A percentile compares a stretch with the other conserved stretches of the same genome.
Evolutionary conservation across 2,888 invertebrate genomes (phyloP).

Genomic region (Epirrita christyi): DNA sequence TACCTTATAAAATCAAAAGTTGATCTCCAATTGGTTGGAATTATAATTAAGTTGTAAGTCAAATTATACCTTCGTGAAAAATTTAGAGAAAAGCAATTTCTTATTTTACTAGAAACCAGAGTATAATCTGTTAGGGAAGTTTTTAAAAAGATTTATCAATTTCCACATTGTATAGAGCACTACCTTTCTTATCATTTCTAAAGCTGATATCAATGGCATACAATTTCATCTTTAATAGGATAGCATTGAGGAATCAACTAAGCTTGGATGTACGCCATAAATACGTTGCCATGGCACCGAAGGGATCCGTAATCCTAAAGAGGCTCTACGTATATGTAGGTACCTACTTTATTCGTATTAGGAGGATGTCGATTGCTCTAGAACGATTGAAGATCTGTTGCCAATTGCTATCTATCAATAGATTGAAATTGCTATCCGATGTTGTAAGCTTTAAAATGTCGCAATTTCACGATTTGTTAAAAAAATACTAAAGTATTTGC

Average conservation of each 20-base stretch:
- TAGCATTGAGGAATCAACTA: slow-evolving; percentile 76
- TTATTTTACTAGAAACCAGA: background rate
- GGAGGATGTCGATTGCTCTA: slow-evolving; percentile 62
- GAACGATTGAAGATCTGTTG: slow-evolving; percentile 52
- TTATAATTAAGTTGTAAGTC: no score
- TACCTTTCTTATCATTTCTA: slow-evolving; percentile 48
- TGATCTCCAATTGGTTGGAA: no score
- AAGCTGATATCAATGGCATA: slow-evolving; percentile 54
- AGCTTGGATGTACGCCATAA: slow-evolving; percentile 71
- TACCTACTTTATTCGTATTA: slow-evolving; percentile 35
- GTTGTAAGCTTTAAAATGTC: no score
- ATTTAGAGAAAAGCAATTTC: background rate
- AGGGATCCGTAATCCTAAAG: slow-evolving; percentile 79
- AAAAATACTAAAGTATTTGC: no score
- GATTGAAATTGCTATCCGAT: no score
- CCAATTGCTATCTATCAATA: background rate
- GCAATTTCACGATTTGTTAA: no score
- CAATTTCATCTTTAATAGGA: slow-evolving; percentile 75
- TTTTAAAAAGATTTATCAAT: slow-evolving; percentile 4
- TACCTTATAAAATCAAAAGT: no score
- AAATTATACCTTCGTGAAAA: no score
- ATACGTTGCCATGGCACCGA: slow-evolving; percentile 73
- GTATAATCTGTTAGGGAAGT: background rate
- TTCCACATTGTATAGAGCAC: slow-evolving; percentile 37
- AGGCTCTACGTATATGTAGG: slow-evolving; percentile 71